phyloP scores from a whole-genome alignment of 1,140 invertebrate genomes.

The Drosophila neocordata region DNA sequence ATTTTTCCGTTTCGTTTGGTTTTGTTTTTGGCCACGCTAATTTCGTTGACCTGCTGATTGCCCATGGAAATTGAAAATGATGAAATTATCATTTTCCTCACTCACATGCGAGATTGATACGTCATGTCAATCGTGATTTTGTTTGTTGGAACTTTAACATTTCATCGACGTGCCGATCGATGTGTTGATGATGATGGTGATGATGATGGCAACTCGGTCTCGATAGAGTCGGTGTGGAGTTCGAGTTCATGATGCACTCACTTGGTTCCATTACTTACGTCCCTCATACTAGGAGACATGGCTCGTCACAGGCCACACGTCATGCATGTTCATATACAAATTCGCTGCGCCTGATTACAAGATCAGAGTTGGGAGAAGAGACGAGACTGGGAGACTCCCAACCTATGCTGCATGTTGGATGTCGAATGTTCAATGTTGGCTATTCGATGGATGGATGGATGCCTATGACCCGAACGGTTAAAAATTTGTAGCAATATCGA shows the following conservation, averaged over 20 bases:
- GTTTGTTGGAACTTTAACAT: slow-evolving; percentile 81
- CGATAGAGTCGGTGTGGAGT: slow-evolving; percentile 24
- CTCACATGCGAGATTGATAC: slow-evolving; percentile 64
- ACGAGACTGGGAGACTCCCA: slow-evolving; percentile 5
- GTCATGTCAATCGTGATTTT: slow-evolving; percentile 80
- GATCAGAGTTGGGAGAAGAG: slow-evolving; percentile 43
- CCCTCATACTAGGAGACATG: slow-evolving; percentile 41
- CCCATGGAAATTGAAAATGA: slow-evolving; percentile 80
- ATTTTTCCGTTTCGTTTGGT: slow-evolving; percentile 1
- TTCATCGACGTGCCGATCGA: slow-evolving; percentile 72
- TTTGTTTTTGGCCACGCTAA: slow-evolving; percentile 75
- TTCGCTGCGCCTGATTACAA: slow-evolving; percentile 77
- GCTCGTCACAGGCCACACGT: slow-evolving; percentile 70
- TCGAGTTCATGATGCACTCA: slow-evolving; percentile 22
- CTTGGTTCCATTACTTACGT: slow-evolving; percentile 20
- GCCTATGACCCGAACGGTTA: slow-evolving; percentile 75
- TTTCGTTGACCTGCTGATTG: slow-evolving; percentile 79
- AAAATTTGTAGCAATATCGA: slow-evolving; percentile 79
- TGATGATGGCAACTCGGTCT: slow-evolving; percentile 14
- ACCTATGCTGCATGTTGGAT: neutral
- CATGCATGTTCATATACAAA: slow-evolving; percentile 81
- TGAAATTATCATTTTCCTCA: slow-evolving; percentile 78
- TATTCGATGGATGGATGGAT: slow-evolving; percentile 3
- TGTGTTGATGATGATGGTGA: slow-evolving; percentile 54
- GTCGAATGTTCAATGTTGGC: neutral